phyloP scores from a whole-genome alignment of 2,888 invertebrate genomes.

The Diachrysia chrysitis region DNA sequence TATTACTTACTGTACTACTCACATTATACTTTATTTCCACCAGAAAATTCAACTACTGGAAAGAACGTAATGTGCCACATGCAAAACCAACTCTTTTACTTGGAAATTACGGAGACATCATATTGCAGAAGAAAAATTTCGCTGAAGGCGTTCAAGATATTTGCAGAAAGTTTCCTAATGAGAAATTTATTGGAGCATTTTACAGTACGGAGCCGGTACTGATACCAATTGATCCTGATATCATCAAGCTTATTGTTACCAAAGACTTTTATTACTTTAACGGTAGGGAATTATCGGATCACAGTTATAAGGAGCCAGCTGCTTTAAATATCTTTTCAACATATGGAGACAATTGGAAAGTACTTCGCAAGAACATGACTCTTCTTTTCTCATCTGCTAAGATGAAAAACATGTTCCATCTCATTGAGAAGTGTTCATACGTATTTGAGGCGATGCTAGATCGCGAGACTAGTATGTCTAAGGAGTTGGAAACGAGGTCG shows the following conservation, averaged over 20 bases:
- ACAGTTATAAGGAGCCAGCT: slow-evolving; percentile 49
- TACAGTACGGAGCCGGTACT: slow-evolving; percentile 67
- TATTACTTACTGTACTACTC: slow-evolving; percentile 20
- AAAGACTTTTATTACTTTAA: slow-evolving; percentile 70
- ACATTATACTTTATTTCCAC: slow-evolving; percentile 33
- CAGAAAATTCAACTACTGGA: slow-evolving; percentile 69
- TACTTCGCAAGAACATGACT: slow-evolving; percentile 56
- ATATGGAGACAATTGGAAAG: slow-evolving; percentile 53
- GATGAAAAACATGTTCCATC: slow-evolving; percentile 59
- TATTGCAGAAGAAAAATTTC: slow-evolving; percentile 58
- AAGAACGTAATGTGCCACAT: slow-evolving; percentile 56
- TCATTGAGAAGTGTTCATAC: slow-evolving; percentile 50
- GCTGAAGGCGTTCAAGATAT: slow-evolving; percentile 54
- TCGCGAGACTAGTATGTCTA: slow-evolving; percentile 26
- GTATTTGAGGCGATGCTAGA: slow-evolving; percentile 45
- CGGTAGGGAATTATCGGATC: slow-evolving; percentile 60
- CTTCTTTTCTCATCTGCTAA: slow-evolving; percentile 60
- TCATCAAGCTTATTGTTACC: slow-evolving; percentile 65
- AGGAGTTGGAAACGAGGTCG: slow-evolving; percentile 44
- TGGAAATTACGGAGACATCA: slow-evolving; percentile 64
- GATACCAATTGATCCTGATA: slow-evolving; percentile 65
- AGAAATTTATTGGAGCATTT: slow-evolving; percentile 67
- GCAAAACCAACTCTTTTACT: slow-evolving; percentile 57
- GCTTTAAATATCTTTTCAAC: slow-evolving; percentile 47
- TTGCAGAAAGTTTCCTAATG: slow-evolving; percentile 63